Evolutionary conservation across 2,797 vertebrate genomes (phyloP), one percentile per base, ranked within the genome.

Genomic region (Lepilemur ruficaudatus): DNA sequence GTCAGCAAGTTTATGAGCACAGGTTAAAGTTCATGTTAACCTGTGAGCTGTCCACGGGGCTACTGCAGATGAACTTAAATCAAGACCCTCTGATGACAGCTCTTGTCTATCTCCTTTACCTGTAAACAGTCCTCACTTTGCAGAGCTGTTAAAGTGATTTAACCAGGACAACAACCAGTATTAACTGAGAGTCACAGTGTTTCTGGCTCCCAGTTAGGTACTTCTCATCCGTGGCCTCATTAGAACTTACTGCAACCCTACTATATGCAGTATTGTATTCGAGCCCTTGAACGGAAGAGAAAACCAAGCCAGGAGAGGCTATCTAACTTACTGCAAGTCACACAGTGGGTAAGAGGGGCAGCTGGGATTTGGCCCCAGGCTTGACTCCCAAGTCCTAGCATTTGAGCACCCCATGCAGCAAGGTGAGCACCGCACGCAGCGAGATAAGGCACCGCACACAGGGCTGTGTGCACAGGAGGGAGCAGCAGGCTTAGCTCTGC

Each of bases 401-500:
- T 28, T 52, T 14, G 48, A 48, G 48, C 48, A 48, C 46, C 46
- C 11, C 46, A 48, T 0, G 46, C 46, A 48, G 46, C 2, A 12
- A 48, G 2, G 13, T 78, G 73, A 14, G 25, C 35, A 57, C 57
- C 38, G 10, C 7, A 23, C 59, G 50, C 4, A 3, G 1, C 7
- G 18, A 61, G n/a, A 41, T 35, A 57, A 57, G 11, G 30, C 41
- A 80, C 17, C 30, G 28, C 65, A 13, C n/a, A 0, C 52, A 30
- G n/a, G 52, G 3, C 78, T 23, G 3, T 0, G 2, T 61, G 25
- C 32, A 7, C 1, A 35, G 7, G 7, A n/a, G 91, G 38, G 23
- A 28, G 15, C 25, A 35, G 28, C 7, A 30, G 48, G 20, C 20
- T 55, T 38, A 22, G 15, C 38, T 3, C 30, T 52, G 1, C 35